These are phyloP conservation scores for Plotosus lineatus DNA, from an alignment of 2,113 vertebrate genomes.

Conservation along the genomic window DNA sequence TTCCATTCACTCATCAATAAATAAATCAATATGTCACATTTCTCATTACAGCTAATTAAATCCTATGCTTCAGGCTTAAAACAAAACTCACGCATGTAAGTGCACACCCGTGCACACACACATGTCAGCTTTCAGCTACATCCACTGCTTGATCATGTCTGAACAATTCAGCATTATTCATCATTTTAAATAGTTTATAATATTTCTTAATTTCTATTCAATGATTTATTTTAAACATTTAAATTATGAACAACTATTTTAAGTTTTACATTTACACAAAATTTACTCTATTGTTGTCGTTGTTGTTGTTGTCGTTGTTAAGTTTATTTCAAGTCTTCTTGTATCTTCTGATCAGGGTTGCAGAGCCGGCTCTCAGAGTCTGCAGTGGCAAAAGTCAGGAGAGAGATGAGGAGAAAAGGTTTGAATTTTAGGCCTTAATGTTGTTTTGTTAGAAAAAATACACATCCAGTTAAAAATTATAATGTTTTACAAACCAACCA, in stretches of 20 bases:
- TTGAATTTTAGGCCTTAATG: no score
- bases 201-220: background rate
- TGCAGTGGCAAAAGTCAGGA: constrained; percentile 53
- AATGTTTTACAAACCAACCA: no score
- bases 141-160: background rate
- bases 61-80: background rate
- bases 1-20: constrained; percentile 44
- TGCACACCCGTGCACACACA: background rate
- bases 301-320: background rate
- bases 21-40: background rate
- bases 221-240: background rate
- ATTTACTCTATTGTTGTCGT: background rate
- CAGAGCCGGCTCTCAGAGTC: constrained; percentile 72
- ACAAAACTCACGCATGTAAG: background rate
- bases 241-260: background rate
- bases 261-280: background rate
- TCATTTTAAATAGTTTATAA: background rate
- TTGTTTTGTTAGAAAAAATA: no score
- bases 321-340: constrained; percentile 56
- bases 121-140: background rate
- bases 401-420: background rate
- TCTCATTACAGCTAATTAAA: background rate
- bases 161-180: background rate
- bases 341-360: constrained; percentile 75
- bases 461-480: no score